A percentile compares a stretch with the other conserved stretches of the same genome.
Evolutionary conservation across 2,797 vertebrate genomes (phyloP).

Genomic region (Rhincodon typus): DNA sequence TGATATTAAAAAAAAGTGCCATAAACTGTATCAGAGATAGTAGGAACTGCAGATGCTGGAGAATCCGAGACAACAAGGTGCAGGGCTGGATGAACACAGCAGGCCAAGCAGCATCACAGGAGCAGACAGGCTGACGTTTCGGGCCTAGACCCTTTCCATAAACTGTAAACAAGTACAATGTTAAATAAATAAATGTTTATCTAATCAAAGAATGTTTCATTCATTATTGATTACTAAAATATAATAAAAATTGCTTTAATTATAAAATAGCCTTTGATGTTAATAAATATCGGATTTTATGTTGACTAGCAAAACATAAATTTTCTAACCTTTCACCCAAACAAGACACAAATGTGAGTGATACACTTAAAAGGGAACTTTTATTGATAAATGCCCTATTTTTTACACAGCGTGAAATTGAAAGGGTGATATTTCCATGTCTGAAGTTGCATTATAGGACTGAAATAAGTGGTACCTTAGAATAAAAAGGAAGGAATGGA

Average conservation of each 20-base stretch:
- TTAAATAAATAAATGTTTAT: neutral
- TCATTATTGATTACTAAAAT: neutral
- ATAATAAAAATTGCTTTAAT: neutral
- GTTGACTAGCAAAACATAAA: neutral
- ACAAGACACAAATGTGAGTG: neutral
- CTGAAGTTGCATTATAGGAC: neutral
- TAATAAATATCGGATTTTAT: slow-evolving; percentile 1
- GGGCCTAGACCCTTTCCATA: too few relatives aligned
- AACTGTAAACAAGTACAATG: neutral
- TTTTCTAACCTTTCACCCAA: neutral
- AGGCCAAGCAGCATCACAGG: too few relatives aligned
- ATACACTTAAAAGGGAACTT: neutral
- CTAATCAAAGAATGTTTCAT: neutral
- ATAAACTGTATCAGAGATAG: too few relatives aligned
- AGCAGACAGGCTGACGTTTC: too few relatives aligned
- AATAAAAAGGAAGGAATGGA: neutral
- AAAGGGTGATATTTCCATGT: neutral
- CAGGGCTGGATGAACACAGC: too few relatives aligned
- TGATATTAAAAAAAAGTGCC: neutral
- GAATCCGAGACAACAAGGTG: too few relatives aligned
- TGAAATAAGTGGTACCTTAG: neutral
- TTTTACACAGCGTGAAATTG: neutral
- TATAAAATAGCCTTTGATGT: neutral
- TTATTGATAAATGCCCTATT: neutral
- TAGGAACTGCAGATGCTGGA: too few relatives aligned